Base-by-base conservation (phyloP, 2,113 vertebrate genomes). In the Megaceryle maxima region DNA sequence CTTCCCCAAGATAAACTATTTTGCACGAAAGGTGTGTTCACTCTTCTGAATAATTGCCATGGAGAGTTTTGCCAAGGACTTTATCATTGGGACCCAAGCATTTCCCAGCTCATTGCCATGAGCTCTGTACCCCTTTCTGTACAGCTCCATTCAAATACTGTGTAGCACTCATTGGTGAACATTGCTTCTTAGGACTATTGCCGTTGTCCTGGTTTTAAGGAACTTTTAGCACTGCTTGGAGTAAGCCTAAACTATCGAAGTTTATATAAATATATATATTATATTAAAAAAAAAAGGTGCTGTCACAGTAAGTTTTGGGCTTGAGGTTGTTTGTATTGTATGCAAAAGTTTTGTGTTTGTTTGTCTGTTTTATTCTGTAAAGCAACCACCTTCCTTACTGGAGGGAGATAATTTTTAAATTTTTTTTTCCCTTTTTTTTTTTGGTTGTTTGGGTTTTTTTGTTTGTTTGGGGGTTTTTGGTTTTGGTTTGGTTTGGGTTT, bases 341-440 rank as follows among this genome's bases (percentile, higher is more conserved):
- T 97, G 94, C 97, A 96, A 98, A 96, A 81, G 86, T 97, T 98
- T 98, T 98, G 95, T 98, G 97, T 98, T 97, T 97, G 96, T 98
- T 90, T 96, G 97, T 98, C 93, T 98, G 86, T 98, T 98, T 94
- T 95, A 95, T 94, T 95, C 69, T 98, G 98, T 99, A 99, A 98
- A 98, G 98, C 97, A 99, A 98, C 99, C 98, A 99, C 99, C 99
- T 99, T 99, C 99, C 99, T 98, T 98, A 97, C 97, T 59, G 98
- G 99, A 98, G 98, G 99, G 99, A 99, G 98, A 99, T 96, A 98
- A 98, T 96, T 66, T 79, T 62, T 80, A 84, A 37, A 37, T 92
- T 90, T 79, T 96, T 97, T 98, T 98, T 76, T 84, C 86, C 89
- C 88, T 96, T 97, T 98, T 98, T 92, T 96, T 97, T 98, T 98